Conservation (phyloP, 2,113 vertebrate species). For the Marmota monax region DNA sequence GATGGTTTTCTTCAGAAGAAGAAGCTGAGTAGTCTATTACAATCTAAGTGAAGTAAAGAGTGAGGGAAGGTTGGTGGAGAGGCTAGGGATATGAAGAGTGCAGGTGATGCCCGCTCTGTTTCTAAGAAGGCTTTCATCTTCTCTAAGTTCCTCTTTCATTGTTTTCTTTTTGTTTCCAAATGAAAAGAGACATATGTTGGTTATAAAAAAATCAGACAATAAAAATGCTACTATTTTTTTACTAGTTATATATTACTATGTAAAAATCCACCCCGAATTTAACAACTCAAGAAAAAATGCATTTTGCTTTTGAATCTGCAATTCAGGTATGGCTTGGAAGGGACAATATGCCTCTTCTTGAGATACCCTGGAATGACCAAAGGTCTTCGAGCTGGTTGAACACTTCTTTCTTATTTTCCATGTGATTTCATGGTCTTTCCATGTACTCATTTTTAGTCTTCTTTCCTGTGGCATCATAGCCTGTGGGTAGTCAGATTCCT, state of each 20-base stretch:
- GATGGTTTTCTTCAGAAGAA: conserved; percentile 45
- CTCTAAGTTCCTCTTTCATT: conserved; percentile 55
- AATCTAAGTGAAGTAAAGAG: conserved; percentile 5
- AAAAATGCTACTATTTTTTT: background rate
- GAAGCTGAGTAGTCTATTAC: conserved; percentile 18
- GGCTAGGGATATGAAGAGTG: background rate
- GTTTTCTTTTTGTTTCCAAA: conserved; percentile 67
- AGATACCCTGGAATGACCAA: background rate
- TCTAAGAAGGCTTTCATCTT: conserved; percentile 3
- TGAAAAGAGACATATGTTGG: conserved; percentile 16
- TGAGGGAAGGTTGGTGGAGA: background rate
- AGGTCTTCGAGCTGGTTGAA: background rate
- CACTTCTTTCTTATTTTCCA: background rate
- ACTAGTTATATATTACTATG: background rate
- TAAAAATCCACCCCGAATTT: background rate
- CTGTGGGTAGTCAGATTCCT: background rate
- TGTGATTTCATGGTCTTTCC: background rate
- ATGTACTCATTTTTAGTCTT: background rate
- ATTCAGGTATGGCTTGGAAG: background rate
- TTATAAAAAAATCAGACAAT: conserved; percentile 45
- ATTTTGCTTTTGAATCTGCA: conserved; percentile 50
- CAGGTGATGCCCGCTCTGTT: background rate
- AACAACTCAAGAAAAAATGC: background rate
- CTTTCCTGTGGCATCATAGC: background rate
- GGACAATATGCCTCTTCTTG: background rate